These are phyloP conservation scores for Steinernema scapterisci DNA, from an alignment of 2,888 invertebrate species.

Conservation along the genomic window DNA sequence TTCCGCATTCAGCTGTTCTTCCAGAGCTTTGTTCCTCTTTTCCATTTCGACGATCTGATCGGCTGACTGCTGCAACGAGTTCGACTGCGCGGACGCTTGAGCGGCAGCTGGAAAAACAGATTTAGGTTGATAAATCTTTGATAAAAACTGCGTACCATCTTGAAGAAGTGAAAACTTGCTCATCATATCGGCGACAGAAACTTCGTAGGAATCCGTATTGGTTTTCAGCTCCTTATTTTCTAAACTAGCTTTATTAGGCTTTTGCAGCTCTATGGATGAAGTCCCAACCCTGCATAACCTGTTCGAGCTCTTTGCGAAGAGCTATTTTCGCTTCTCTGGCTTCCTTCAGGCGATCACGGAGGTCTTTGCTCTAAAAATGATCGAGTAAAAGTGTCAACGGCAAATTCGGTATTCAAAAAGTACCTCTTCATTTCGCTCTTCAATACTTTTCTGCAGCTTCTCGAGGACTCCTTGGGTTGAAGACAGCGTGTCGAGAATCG, in stretches of 20 bases:
- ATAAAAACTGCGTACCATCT: no score
- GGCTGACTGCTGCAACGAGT: background rate
- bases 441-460: constrained; percentile 8
- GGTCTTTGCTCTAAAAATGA: background rate
- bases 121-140: no score
- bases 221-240: constrained; percentile 5
- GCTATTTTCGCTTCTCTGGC: background rate
- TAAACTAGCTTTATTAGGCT: background rate
- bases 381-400: no score
- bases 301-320: background rate
- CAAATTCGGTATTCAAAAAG: background rate
- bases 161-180: no score
- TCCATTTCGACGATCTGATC: background rate
- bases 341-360: background rate
- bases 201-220: background rate
- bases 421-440: constrained; percentile 11
- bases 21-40: background rate
- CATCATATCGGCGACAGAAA: no score
- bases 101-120: no score
- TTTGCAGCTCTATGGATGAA: background rate
- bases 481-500: constrained; percentile 8
- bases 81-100: no score
- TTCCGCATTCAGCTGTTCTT: background rate
- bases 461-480: constrained; percentile 5
- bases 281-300: background rate